Percentiles rank a stretch among this genome's conserved stretches.
phyloP scores from a whole-genome alignment of 2,797 vertebrate genomes.

The Argyrosomus regius region DNA sequence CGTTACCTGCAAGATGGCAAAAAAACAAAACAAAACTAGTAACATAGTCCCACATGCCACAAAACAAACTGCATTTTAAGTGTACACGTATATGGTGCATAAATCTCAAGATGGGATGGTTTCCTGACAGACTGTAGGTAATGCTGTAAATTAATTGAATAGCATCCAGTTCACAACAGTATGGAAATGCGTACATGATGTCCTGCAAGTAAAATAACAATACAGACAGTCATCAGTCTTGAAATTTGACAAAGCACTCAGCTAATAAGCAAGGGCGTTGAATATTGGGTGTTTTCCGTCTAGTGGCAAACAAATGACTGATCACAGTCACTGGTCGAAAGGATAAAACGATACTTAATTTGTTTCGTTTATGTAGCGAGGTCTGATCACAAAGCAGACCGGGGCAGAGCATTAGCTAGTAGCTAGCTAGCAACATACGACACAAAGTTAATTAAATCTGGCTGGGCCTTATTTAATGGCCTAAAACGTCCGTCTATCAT shows the following conservation, averaged over 20 bases:
- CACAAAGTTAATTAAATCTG: conserved; percentile 67
- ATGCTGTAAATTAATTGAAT: too few species aligned
- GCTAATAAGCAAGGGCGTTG: not conserved
- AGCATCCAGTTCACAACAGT: too few species aligned
- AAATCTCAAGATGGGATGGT: not conserved
- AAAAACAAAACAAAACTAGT: not conserved
- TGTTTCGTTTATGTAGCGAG: conserved; percentile 21
- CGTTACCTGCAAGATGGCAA: conserved; percentile 74
- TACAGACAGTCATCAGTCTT: not conserved
- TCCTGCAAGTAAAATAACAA: not conserved
- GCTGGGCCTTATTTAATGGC: conserved; percentile 13
- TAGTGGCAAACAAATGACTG: not conserved
- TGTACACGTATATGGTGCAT: not conserved
- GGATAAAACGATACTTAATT: not conserved
- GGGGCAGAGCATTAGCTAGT: conserved; percentile 44
- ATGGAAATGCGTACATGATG: not conserved
- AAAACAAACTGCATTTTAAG: not conserved
- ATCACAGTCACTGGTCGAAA: not conserved
- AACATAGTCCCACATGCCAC: conserved; percentile 2
- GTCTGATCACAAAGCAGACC: conserved; percentile 61
- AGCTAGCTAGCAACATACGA: conserved; percentile 65
- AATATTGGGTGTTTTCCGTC: not conserved
- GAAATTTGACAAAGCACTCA: conserved; percentile 1
- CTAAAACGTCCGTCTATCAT: not conserved
- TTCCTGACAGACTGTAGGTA: not conserved